Evolutionary conservation across 2,888 invertebrate species (phyloP), one percentile per base, ranked within the genome.

Genomic region (Pyralis farinalis): DNA sequence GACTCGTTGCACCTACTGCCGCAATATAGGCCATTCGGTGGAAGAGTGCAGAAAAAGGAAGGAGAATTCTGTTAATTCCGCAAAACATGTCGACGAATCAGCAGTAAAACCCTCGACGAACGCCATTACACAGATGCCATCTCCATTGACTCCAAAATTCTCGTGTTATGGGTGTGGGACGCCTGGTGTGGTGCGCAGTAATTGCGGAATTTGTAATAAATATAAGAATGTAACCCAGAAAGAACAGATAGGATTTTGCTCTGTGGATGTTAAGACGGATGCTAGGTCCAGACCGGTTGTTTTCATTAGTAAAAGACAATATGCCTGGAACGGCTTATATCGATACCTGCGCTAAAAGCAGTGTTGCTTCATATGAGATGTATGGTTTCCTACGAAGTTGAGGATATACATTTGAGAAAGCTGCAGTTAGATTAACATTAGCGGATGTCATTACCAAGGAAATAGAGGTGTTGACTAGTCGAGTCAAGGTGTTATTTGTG

Each of bases 121-220:
- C 10, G 27, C 8, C 7, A 4, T 22, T 12, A 16, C 28, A 27
- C 27, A 41, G 16, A 7, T n/a, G 2, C 1, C 34, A 10, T 10
- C 8, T 9, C n/a, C 3, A 12, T 16, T 6, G 4, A 25, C 30
- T 7, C 27, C n/a, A 4, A 12, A 27, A 1, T 9, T 37, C 7
- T 27, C 36, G 7, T 52, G 55, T 32, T 52, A 53, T 29, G 53
- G 57, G 1, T 55, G 55, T 36, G 50, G 51, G 7, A 37, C 47
- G 3, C 51, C 50, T 4, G 50, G 49, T 1, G 50, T 51, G 1
- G 45, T 49, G 3, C n/a, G 43, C 2, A 38, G 37, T 8, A 34
- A 34, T 47, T 21, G 21, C 25, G 1, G 5, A 16, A n/a, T 9
- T 29, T 7, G n/a, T 6, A 1, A 28, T 37, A 1, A 34, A 1